Evolutionary conservation across 2,113 vertebrate species (phyloP).

Genomic region (Bos indicus): DNA sequence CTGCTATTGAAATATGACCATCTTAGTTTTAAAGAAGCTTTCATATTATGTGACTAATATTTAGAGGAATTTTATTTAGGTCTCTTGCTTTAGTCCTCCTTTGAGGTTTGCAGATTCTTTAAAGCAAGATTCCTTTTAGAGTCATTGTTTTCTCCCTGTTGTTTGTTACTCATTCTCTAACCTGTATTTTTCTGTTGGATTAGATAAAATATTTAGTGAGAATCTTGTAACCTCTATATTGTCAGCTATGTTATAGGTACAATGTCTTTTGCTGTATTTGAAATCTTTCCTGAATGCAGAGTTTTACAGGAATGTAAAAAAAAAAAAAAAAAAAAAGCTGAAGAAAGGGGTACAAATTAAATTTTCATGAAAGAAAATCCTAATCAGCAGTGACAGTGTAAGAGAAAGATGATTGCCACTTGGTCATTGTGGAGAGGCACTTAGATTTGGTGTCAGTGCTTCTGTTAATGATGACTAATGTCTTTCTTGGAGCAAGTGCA

Average conservation of each 20-base stretch:
- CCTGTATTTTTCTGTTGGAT: conserved; percentile 20
- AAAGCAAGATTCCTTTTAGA: conserved; percentile 11
- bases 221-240: conserved; percentile 11
- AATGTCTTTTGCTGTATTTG: conserved; percentile 60
- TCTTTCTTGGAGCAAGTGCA: conserved; percentile 84
- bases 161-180: conserved; percentile 26
- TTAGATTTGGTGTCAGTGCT: conserved; percentile 91
- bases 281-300: conserved; percentile 48
- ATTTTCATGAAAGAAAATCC: conserved; percentile 85
- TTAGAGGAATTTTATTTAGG: not conserved
- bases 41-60: not conserved
- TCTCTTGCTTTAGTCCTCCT: conserved; percentile 8
- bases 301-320: conserved; percentile 59
- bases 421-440: conserved; percentile 91
- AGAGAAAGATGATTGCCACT: conserved; percentile 91
- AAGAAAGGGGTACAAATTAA: conserved; percentile 79
- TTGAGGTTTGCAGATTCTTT: conserved; percentile 1
- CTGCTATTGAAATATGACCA: not conserved
- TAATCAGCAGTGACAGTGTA: conserved; percentile 91
- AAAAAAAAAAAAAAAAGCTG: conserved; percentile 55
- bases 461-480: conserved; percentile 98
- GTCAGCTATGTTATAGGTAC: conserved; percentile 26
- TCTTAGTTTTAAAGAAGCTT: conserved; percentile 16
- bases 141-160: conserved; percentile 1
- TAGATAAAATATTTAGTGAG: conserved; percentile 34